Evolutionary conservation across 2,888 invertebrate genomes (phyloP).

Genomic region (Seladonia tumulorum): DNA sequence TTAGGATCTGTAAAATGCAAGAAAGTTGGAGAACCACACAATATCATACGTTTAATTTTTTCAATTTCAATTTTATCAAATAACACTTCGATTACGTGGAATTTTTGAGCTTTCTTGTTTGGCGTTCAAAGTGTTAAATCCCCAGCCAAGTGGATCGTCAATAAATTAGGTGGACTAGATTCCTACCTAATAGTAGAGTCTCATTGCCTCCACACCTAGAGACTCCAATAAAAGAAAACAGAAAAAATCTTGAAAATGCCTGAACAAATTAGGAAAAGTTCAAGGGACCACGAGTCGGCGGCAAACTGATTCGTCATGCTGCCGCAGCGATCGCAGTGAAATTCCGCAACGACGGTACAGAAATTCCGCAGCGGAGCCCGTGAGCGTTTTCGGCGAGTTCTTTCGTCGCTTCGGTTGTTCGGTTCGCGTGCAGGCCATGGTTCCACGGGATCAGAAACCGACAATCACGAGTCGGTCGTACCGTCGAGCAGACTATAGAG

Average conservation of each 20-base stretch:
- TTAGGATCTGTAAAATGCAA: too few species aligned
- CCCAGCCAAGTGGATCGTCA: too few species aligned
- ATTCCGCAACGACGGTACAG: background rate
- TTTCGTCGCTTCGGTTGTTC: slow-evolving; percentile 15
- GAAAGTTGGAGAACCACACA: too few species aligned
- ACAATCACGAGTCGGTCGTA: slow-evolving; percentile 11
- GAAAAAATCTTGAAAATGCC: background rate
- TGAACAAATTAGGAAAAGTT: background rate
- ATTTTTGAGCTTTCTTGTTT: too few species aligned
- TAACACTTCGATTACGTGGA: too few species aligned
- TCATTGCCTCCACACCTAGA: background rate
- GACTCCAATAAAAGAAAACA: background rate
- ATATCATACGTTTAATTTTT: too few species aligned
- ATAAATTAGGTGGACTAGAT: too few species aligned
- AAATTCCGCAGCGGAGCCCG: slow-evolving; percentile 1
- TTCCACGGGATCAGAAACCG: background rate
- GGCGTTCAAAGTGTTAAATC: too few species aligned
- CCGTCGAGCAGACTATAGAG: slow-evolving; percentile 16
- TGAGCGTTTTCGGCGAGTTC: slow-evolving; percentile 3
- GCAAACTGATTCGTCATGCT: background rate
- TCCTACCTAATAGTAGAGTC: too few species aligned
- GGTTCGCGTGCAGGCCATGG: slow-evolving; percentile 9
- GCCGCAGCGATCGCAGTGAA: background rate
- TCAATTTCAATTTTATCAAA: too few species aligned
- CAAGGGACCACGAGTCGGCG: background rate